Base-by-base conservation (phyloP, 2,113 vertebrate species). In the Chamaea fasciata region DNA sequence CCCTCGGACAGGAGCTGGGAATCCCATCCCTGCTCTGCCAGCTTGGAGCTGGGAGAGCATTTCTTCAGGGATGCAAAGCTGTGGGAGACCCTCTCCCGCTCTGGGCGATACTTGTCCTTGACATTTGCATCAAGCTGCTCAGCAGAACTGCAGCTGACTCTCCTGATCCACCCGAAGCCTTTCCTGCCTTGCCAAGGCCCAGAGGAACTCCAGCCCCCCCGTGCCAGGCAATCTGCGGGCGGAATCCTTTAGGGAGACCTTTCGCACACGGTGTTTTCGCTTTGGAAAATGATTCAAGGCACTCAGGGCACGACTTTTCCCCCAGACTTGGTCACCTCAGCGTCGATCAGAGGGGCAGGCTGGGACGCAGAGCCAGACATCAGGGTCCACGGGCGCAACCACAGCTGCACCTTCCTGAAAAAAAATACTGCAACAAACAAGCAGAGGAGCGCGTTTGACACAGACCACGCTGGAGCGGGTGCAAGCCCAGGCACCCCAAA, bases 261-360 rank as follows among this genome's bases (percentile, higher is more conserved):
- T 91, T 46, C 8, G 31, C 52, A 46, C 26, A 4, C 1, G 39
- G 17, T 0, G 0, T 20, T 91, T 82, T 67, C 39, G 7, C 46
- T 79, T 80, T 31, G 50, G 30, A 62, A 92, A 82, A 73, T 7
- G 3, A 42, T 21, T n/a, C 18, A 6, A 90, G 71, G 42, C 30
- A 8, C 62, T 23, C 52, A 53, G 44, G 65, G 41, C 0, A 1
- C 2, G 6, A 33, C 22, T 21, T 56, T 24, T 41, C 27, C 15
- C 39, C 33, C 57, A 57, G 31, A 37, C 84, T 81, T 64, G 71
- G 89, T 78, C 64, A 67, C 39, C 47, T 63, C 35, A n/a, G 57
- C 0, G 0, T 7, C 33, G 23, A 73, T 13, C 17, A 50, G 55
- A 70, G 53, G 59, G 52, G 67, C 35, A 39, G 69, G 39, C 44